Base-by-base conservation (phyloP, 2,888 invertebrate genomes). In the Pemphredon lugubris region DNA sequence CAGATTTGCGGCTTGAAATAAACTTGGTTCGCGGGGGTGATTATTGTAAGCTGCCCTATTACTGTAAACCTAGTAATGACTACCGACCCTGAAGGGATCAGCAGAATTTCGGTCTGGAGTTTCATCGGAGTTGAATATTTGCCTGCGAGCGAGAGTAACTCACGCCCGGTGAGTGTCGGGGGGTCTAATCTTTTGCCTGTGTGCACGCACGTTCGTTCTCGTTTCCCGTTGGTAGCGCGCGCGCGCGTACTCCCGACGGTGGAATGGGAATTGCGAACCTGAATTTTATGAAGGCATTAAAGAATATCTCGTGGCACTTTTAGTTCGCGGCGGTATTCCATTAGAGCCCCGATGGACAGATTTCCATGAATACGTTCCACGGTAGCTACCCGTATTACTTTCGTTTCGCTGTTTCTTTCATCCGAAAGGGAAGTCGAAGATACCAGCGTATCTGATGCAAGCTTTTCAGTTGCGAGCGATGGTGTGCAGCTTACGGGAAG, bases 91-190 rank as follows among this genome's bases (percentile, higher is more conserved):
- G 77, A 81, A 79, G 77, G 84, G 81, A 83, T 81, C 83, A 83
- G 83, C 82, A 75, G 73, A 83, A 84, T 80, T 77, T 74, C 67
- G 70, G 74, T 63, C 69, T 47, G 71, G 70, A 77, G 70, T 82
- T 83, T 79, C 83, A 67, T 79, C 75, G 57, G 79, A 81, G 83
- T 74, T 83, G 83, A 84, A 84, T 85, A 81, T 85, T 85, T 82
- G 82, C 77, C 79, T 74, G 71, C 59, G 67, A 77, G 81, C 74
- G 50, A 26, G 63, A 61, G 53, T 48, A 68, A 71, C 65, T 72
- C 73, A 60, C 32, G 64, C 59, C 55, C 32, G 65, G 37, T 63
- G 70, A 50, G 59, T 65, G 54, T 37, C 67, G 73, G n/a, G n/a
- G n/a, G n/a, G 23, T 57, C 71, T 71, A 71, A 71, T 73, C 73